These are phyloP conservation scores for Vulpes lagopus DNA, from an alignment of 2,113 vertebrate genomes.

Conservation along the genomic window DNA sequence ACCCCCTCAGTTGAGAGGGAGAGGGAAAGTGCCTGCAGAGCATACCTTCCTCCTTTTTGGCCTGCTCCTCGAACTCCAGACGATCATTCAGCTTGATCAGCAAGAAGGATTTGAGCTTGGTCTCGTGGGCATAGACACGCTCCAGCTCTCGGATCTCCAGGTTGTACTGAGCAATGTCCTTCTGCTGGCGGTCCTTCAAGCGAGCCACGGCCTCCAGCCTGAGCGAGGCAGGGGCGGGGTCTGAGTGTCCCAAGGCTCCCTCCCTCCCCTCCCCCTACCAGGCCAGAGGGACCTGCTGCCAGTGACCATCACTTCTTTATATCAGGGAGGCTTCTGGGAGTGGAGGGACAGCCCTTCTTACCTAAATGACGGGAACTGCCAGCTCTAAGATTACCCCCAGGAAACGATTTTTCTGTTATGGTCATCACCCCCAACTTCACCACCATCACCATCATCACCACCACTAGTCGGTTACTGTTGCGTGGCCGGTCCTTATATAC, in stretches of 20 bases:
- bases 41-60: conserved; percentile 82
- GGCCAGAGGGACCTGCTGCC: not conserved
- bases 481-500: not conserved
- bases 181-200: conserved; percentile 78
- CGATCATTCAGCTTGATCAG: conserved; percentile 77
- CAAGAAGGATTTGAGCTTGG: conserved; percentile 85
- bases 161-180: conserved; percentile 82
- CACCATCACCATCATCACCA: accelerated
- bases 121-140: conserved; percentile 67
- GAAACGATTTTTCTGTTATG: not conserved
- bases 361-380: not conserved
- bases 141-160: conserved; percentile 81
- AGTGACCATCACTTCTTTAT: not conserved
- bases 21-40: too few species aligned
- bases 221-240: not conserved
- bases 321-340: not conserved
- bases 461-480: not conserved
- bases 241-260: not conserved
- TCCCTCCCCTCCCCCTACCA: not conserved
- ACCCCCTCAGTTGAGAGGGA: not conserved
- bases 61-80: conserved; percentile 72
- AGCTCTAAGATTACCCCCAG: not conserved
- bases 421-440: not conserved
- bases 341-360: not conserved
- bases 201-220: conserved; percentile 82